Conservation (phyloP, 2,888 invertebrate species). For the Drosophila paramelanica region DNA sequence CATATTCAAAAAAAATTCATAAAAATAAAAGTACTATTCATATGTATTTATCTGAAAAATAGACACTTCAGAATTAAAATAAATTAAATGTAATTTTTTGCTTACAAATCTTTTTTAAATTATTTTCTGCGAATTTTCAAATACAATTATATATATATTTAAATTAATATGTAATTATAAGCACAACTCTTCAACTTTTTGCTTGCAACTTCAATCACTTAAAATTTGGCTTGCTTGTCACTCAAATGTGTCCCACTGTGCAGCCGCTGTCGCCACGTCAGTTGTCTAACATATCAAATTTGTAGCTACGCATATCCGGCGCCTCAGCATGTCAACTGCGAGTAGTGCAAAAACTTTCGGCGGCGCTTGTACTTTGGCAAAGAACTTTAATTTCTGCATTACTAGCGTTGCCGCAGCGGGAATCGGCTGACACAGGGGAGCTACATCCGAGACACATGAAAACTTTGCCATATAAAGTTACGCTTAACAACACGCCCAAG, state of each 20-base stretch:
- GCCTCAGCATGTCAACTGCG: conserved; percentile 74
- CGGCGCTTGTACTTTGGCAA: conserved; percentile 72
- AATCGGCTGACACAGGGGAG: not conserved
- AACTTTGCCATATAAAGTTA: conserved; percentile 73
- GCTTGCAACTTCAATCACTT: not conserved
- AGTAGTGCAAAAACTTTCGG: conserved; percentile 65
- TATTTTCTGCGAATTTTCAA: too few relatives aligned
- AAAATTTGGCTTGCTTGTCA: not conserved
- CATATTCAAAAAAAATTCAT: too few relatives aligned
- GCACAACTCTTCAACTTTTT: too few relatives aligned
- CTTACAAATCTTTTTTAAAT: too few relatives aligned
- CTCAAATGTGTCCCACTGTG: conserved; percentile 32
- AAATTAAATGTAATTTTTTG: too few relatives aligned
- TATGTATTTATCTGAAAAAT: too few relatives aligned
- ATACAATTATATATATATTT: too few relatives aligned
- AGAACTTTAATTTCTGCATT: conserved; percentile 78
- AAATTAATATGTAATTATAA: too few relatives aligned
- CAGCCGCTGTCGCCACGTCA: conserved; percentile 41
- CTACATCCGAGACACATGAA: conserved; percentile 56
- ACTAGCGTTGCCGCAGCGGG: conserved; percentile 49
- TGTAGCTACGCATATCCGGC: conserved; percentile 74
- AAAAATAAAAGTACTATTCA: too few relatives aligned
- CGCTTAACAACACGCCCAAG: conserved; percentile 68
- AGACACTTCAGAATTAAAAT: too few relatives aligned
- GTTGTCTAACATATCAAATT: conserved; percentile 81